Evolutionary conservation across 2,797 vertebrate genomes (phyloP), one percentile per base, ranked within the genome.

Genomic region (Argentina silus): DNA sequence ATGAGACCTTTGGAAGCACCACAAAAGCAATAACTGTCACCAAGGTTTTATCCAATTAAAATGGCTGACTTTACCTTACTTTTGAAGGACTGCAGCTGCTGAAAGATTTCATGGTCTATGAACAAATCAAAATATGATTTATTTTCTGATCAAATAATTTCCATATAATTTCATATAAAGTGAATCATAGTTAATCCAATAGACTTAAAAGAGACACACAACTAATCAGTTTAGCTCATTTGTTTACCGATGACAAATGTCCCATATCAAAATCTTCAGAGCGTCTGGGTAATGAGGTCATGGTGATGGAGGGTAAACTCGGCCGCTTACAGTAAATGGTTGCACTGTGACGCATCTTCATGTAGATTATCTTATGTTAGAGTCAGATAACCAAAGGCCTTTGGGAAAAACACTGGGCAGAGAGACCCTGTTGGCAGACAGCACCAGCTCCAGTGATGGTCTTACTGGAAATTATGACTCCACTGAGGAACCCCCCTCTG

Each of bases 391-490:
- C 63, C 42, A n/a, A 19, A 19, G 43, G 17, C 9, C n/a, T 45
- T 65, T n/a, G 14, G 53, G 67, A 51, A 12, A 44, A 42, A 19
- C 42, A 45, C 17, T 56, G 42, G 21, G 51, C 19, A 67, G 44
- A 67, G 42, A 48, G 8, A 17, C 69, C 12, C 50, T 19, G n/a
- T 14, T 9, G 60, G 67, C 62, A 23, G 64, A 48, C 70, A 19
- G 48, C 21, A 63, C 61, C 76, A 76, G 73, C 76, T 67, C 44
- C 36, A 55, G 47, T 57, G 62, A 27, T 42, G 68, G 43, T 19
- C 55, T 72, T 82, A 75, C 48, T 75, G 75, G 69, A 82, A 82
- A 69, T 75, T 12, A 65, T 73, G 50, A 61, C 9, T 27, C 42
- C 51, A n/a, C 21, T 73, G 51, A 53, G 21, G 55, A 69, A 43